phyloP scores from a whole-genome alignment of 2,888 invertebrate genomes.

The Xanthorhoe designata region DNA sequence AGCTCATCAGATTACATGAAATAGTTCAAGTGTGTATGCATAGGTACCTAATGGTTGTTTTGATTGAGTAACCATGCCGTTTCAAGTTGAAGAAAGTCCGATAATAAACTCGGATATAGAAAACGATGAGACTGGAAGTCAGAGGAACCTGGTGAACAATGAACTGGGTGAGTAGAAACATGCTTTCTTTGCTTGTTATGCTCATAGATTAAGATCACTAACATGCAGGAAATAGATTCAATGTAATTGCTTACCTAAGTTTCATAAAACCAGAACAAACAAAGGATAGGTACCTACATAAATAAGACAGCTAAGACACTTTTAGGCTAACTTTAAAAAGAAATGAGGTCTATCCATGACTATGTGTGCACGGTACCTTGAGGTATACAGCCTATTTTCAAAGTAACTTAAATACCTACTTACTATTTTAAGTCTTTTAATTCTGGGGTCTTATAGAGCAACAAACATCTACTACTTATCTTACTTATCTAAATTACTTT shows the following conservation, averaged over 20 bases:
- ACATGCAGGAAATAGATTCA: not conserved
- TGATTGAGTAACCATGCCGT: conserved; percentile 65
- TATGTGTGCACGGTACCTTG: too few relatives aligned
- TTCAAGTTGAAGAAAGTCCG: conserved; percentile 73
- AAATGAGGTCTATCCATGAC: too few relatives aligned
- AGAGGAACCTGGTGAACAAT: conserved; percentile 67
- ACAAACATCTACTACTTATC: too few relatives aligned
- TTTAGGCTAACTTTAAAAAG: too few relatives aligned
- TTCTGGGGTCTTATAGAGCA: too few relatives aligned
- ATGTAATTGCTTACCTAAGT: not conserved
- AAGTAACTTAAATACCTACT: too few relatives aligned
- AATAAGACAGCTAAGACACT: not conserved
- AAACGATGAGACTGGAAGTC: conserved; percentile 73
- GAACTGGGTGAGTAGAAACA: conserved; percentile 60
- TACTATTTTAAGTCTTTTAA: too few relatives aligned
- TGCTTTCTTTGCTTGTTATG: conserved; percentile 3
- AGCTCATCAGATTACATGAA: conserved; percentile 2
- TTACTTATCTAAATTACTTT: not conserved
- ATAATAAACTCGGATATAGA: conserved; percentile 78
- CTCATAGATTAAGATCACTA: conserved; percentile 11
- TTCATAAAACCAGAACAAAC: not conserved
- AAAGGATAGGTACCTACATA: not conserved
- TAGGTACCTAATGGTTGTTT: conserved; percentile 53
- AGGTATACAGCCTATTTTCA: too few relatives aligned
- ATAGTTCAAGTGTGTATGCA: conserved; percentile 4